Evolutionary conservation across 2,888 invertebrate genomes (phyloP), one percentile per base, ranked within the genome.

Genomic region (Phyto melanocephala): DNA sequence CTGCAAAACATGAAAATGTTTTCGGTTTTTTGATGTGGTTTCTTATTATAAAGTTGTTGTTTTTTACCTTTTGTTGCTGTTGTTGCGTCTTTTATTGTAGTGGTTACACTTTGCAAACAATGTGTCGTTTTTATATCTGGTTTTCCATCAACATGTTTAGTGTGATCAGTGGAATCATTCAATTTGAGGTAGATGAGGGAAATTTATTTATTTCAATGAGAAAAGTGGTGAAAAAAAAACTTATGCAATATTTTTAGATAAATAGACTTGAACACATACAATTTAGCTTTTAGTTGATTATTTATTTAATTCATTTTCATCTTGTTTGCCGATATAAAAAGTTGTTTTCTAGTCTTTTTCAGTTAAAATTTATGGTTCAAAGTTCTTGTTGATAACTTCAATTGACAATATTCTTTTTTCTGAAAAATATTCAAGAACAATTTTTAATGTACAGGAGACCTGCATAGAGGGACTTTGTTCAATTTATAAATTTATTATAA

Each of bases 91-190:
- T 5, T 24, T 40, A n/a, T 33, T 58, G 17, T 50, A 63, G 45
- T 72, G 70, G 86, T 84, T 87, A 86, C 87, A 87, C 85, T 81
- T 81, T 65, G 81, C 62, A 35, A 37, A 60, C 76, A 67, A 85
- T 85, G 60, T 67, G 67, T 72, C 60, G 65, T 76, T 72, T 45
- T 68, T 81, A 80, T 84, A 85, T 88, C 88, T 86, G 87, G 88
- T 88, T 88, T 87, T 86, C 85, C 88, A 88, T 88, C 87, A 81
- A 77, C 24, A 54, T 72, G 45, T 86, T 88, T 85, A 87, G 87
- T 86, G 86, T 86, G 88, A 88, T 88, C 88, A 86, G 85, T 86
- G 87, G 87, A 88, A 88, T 87, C 88, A 88, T 88, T 88, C 88
- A 88, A 86, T 88, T 87, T 88, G 17, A 37, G 62, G 45, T 58